These are phyloP conservation scores for Thecophora atra DNA, from an alignment of 2,888 invertebrate species.

Conservation along the genomic window DNA sequence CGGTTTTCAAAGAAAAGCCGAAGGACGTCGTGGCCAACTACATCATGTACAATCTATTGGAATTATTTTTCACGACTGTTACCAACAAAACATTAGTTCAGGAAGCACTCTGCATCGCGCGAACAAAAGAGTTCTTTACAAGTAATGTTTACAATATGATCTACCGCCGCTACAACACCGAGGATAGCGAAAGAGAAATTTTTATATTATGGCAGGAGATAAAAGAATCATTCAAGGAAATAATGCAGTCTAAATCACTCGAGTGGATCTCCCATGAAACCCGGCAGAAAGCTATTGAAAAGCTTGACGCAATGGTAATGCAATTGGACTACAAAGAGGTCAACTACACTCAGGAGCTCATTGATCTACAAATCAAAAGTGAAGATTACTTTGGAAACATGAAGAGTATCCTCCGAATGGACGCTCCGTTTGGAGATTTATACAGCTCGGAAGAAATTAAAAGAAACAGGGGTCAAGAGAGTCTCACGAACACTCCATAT, in stretches of 20 bases:
- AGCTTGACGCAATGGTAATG: constrained; percentile 53
- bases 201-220: constrained; percentile 59
- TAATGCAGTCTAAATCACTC: constrained; percentile 47
- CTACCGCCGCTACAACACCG: constrained; percentile 52
- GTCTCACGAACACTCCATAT: constrained; percentile 53
- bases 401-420: constrained; percentile 32
- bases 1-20: constrained; percentile 47
- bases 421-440: too few relatives aligned
- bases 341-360: constrained; percentile 53
- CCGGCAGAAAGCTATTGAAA: constrained; percentile 50
- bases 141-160: constrained; percentile 60
- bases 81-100: constrained; percentile 39
- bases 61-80: constrained; percentile 47
- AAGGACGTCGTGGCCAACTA: constrained; percentile 57
- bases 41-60: constrained; percentile 54
- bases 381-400: constrained; percentile 51
- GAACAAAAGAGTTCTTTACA: constrained; percentile 53
- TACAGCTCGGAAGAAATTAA: neutral
- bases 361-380: constrained; percentile 46
- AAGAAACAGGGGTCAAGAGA: constrained; percentile 42
- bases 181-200: constrained; percentile 50
- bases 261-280: constrained; percentile 52
- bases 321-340: constrained; percentile 50
- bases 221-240: constrained; percentile 51
- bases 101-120: constrained; percentile 47